Evolutionary conservation across 2,888 invertebrate species (phyloP), one percentile per base, ranked within the genome.

Genomic region (Calliphora vomitoria): DNA sequence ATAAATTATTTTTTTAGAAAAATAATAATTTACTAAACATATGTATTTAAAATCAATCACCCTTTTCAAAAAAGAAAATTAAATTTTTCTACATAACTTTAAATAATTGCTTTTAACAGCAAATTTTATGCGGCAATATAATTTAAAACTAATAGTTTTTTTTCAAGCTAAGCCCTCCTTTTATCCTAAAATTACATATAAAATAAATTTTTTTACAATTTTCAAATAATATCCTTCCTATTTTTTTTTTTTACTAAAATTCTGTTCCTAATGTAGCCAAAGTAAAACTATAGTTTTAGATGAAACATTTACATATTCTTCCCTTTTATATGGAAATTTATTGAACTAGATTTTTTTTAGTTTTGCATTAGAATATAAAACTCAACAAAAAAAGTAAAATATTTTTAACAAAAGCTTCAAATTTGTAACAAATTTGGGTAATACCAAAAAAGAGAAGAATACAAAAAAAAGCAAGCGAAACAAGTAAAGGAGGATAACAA

Each of bases 341-440:
- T 82, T 85, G 85, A 82, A 85, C 81, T 31, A 74, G n/a, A 38
- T 85, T 78, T 58, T 55, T 78, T 58, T 55, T 66, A 0, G 15
- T 74, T 78, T 66, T 72, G 20, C 55, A 55, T 55, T 44, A 79
- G 69, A 69, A 15, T n/a, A 71, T 10, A 50, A 72, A 35, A 44
- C 20, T 5, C 8, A 68, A 86, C 31, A 79, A 69, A 55, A 6
- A 20, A 53, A n/a, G 25, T 0, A 8, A 15, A 66, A 44, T n/a
- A 47, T 76, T 81, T 87, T 79, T 62, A 82, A 85, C 87, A 85
- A 87, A 82, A 82, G 85, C 87, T 68, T 74, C 74, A 85, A 85
- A 87, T 79, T 85, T 87, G 82, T 87, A 69, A 85, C 81, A 85
- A 85, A 78, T 87, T 84, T 87, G 75, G n/a, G 18, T 76, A 50